phyloP scores from a whole-genome alignment of 2,113 vertebrate species.

The Alethe castanea region DNA sequence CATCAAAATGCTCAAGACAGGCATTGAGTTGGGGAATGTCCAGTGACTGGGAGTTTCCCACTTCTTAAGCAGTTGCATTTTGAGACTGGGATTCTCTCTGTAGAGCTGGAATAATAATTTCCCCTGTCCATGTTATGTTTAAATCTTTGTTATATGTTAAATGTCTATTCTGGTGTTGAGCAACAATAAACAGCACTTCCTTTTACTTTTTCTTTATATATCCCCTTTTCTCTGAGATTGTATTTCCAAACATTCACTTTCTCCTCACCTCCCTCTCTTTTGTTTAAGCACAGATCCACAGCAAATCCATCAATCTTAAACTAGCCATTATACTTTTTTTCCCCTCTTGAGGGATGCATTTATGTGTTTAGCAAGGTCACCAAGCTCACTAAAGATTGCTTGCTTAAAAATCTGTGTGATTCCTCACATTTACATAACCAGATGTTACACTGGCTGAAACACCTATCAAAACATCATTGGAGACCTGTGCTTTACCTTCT shows the following conservation, averaged over 20 bases:
- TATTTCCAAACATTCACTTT: not conserved
- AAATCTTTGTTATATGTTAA: not conserved
- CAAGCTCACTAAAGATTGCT: not conserved
- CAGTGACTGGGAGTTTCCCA: not conserved
- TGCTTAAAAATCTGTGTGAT: not conserved
- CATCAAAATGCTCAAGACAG: not conserved
- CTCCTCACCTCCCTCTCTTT: not conserved
- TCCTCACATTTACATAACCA: not conserved
- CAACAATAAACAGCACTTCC: not conserved
- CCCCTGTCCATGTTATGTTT: not conserved
- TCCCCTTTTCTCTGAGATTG: not conserved
- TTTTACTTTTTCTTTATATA: not conserved
- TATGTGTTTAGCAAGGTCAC: not conserved
- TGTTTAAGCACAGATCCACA: not conserved
- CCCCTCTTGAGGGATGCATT: not conserved
- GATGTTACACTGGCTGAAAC: not conserved
- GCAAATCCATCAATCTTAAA: not conserved
- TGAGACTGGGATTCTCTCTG: not conserved
- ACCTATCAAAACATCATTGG: constrained; percentile 4
- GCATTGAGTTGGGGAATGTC: not conserved
- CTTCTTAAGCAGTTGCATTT: not conserved
- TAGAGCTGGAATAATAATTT: not conserved
- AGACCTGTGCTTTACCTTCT: constrained; percentile 59
- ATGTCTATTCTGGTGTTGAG: not conserved
- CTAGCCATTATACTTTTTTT: not conserved